Evolutionary conservation across 2,797 vertebrate species (phyloP), one percentile per base, ranked within the genome.

Genomic region (Diplodus sargus): DNA sequence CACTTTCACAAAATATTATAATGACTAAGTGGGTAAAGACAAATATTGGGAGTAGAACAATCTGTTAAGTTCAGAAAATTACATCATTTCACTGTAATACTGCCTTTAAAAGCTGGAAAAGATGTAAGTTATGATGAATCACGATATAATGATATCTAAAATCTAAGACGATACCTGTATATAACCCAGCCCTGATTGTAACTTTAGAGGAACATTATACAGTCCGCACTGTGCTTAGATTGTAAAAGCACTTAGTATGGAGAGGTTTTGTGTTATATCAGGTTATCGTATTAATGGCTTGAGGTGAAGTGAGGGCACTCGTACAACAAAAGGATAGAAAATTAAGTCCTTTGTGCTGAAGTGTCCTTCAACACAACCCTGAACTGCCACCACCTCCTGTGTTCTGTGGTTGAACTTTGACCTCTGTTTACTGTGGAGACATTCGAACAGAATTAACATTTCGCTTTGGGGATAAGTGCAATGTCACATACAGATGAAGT

Each of bases 331-430:
- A 43, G 34, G 28, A 70, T 43, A 23, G 30, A 34, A 42, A 20
- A 18, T 71, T 23, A 58, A 42, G 30, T 14, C n/a, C 45, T 57
- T 7, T 2, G 15, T 28, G 25, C 51, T 62, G 34, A 62, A 59
- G 14, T 34, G 47, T 60, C 30, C 49, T 67, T 67, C n/a, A 54
- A 47, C 22, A 51, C n/a, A 25, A 25, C 53, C 3, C 23, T 68
- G 42, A 49, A 15, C 22, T 56, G 20, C n/a, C 39, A 22, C 48
- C 16, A 25, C 34, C 43, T 48, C 51, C 39, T 22, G 39, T 63
- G 58, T 18, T 64, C 49, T 47, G 42, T 39, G 12, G 23, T 17
- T 51, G 30, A 69, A 49, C 56, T 74, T 64, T 56, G 48, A 64
- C 64, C 70, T 63, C 47, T 25, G 51, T 39, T 62, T 51, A 48